phyloP scores from a whole-genome alignment of 2,888 invertebrate genomes.

The Drosophila infuscata region DNA sequence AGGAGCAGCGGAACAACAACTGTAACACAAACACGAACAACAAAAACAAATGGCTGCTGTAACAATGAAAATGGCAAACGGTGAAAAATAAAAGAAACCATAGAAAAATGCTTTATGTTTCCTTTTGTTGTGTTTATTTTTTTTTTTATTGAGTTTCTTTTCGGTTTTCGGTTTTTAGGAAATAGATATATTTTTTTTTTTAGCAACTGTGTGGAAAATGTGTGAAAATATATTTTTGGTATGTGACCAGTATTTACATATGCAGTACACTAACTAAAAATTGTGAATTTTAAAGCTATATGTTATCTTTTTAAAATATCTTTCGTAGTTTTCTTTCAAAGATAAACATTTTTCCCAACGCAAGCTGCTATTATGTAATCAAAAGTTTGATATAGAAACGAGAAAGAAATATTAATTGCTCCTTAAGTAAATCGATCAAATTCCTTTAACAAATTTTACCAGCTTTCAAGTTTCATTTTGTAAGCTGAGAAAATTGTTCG shows the following conservation, averaged over 20 bases:
- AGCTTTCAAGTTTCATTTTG: slow-evolving; percentile 17
- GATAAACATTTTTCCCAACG: background rate
- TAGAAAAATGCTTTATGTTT: slow-evolving; percentile 74
- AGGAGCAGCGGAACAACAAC: slow-evolving; percentile 8
- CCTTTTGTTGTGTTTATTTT: slow-evolving; percentile 56
- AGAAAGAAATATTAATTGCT: background rate
- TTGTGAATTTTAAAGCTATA: background rate
- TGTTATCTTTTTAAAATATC: background rate
- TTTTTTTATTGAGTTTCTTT: slow-evolving; percentile 48
- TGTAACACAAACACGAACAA: slow-evolving; percentile 50
- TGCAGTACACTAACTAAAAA: background rate
- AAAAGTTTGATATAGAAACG: background rate
- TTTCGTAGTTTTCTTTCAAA: background rate
- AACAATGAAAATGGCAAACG: slow-evolving; percentile 41
- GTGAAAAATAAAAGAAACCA: slow-evolving; percentile 36
- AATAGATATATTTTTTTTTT: slow-evolving; percentile 24
- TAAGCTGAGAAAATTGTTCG: slow-evolving; percentile 25
- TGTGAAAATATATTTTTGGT: background rate
- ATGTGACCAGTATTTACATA: slow-evolving; percentile 2
- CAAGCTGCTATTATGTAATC: background rate
- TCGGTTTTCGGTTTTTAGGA: slow-evolving; percentile 49
- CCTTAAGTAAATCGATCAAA: background rate
- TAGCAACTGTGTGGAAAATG: background rate
- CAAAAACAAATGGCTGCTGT: slow-evolving; percentile 57
- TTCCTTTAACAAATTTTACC: slow-evolving; percentile 1